Base-by-base conservation (phyloP, 2,113 vertebrate genomes). In the Cynocephalus volans region DNA sequence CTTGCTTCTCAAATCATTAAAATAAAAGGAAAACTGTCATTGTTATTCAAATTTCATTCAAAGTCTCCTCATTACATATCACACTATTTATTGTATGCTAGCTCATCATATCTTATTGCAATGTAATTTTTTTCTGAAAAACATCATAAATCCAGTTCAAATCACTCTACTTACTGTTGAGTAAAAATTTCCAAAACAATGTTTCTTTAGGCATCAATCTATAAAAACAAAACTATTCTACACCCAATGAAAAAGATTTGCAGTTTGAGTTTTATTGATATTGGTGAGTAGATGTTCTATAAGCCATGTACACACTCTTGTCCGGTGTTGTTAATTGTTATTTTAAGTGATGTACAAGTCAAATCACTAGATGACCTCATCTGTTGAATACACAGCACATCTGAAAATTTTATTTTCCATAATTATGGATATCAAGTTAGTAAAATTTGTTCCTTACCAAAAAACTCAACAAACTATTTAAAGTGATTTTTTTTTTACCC, bases 331-430 rank as follows among this genome's bases (percentile, higher is more conserved):
- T 76, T 79, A 77, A 69, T 54, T 54, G 36, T 72, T 58, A 95
- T 9, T 82, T 77, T 90, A 70, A 33, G 21, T 58, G 58, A 28
- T 56, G 28, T 28, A 19, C 15, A 64, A 76, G 10, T 33, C 23
- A 82, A 75, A 92, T 82, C 26, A 67, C 6, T 45, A 70, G 17
- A 72, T 75, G 41, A 70, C 5, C 31, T 81, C 41, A 65, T 50
- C 67, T 64, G 60, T 13, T 82, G 70, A 90, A 45, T 75, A 58
- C 0, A 72, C 0, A 73, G 6, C 6, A 79, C 11, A 52, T 52
- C 12, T 90, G 19, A 67, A 95, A 50, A 52, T 26, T 93, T 82
- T 86, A 84, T 64, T 91, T 91, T 67, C 12, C 33, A 36, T 90
- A 50, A 50, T 85, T 62, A 75, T 85, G 21, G 5, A 62, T 70